phyloP scores from a whole-genome alignment of 1,140 invertebrate genomes.

The Halyomorpha halys region DNA sequence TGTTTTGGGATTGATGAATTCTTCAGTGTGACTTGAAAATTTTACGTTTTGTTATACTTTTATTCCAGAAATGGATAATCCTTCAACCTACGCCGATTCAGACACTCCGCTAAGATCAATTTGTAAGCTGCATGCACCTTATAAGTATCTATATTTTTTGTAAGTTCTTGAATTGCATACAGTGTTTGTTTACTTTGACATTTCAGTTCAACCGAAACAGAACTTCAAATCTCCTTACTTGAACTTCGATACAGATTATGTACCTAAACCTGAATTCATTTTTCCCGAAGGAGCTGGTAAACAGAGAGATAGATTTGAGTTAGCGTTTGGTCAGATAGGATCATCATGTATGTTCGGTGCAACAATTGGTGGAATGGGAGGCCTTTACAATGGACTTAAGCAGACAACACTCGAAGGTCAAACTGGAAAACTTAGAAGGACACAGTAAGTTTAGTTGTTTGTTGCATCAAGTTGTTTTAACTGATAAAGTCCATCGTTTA shows the following conservation, averaged over 20 bases:
- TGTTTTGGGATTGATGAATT: too few relatives aligned
- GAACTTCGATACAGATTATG: conserved; percentile 79
- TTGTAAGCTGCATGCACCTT: conserved; percentile 17
- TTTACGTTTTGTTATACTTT: too few relatives aligned
- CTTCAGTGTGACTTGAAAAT: too few relatives aligned
- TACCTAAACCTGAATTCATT: conserved; percentile 83
- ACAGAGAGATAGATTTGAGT: conserved; percentile 70
- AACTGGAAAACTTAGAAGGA: conserved; percentile 75
- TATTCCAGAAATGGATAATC: conserved; percentile 23
- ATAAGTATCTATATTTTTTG: not conserved
- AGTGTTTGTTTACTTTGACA: conserved; percentile 6
- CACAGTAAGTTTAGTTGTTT: conserved; percentile 56
- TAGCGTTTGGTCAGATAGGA: conserved; percentile 89
- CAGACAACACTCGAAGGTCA: conserved; percentile 73
- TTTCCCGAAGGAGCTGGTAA: conserved; percentile 78
- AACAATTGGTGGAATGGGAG: conserved; percentile 67
- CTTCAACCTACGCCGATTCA: conserved; percentile 24
- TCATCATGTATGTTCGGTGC: conserved; percentile 74
- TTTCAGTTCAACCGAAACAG: conserved; percentile 23
- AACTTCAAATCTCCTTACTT: conserved; percentile 65
- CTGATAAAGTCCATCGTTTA: too few relatives aligned
- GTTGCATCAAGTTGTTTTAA: not conserved
- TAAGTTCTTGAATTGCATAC: not conserved
- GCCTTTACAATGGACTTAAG: conserved; percentile 76
- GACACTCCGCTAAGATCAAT: conserved; percentile 23